Base-by-base conservation (phyloP, 2,888 invertebrate genomes). In the Balanococcus diminutus region DNA sequence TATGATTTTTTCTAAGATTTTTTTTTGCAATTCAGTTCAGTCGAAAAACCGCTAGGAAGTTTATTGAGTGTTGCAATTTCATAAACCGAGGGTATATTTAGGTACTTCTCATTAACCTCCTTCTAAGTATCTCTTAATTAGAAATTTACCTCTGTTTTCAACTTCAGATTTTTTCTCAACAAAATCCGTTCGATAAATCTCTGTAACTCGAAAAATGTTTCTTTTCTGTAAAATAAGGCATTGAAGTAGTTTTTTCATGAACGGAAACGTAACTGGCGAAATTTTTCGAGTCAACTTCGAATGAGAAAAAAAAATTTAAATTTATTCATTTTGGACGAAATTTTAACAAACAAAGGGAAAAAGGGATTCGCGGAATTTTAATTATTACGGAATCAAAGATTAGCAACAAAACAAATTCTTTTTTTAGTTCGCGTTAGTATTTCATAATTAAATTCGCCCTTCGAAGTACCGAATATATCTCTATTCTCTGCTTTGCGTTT, bases 381-480 rank as follows among this genome's bases (percentile, higher is more conserved):
- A 67, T 67, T 67, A 67, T 28, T 67, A 67, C 28, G 28, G 16
- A 67, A 67, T 67, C 67, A 67, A 67, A 67, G 67, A 67, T 67
- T 67, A 67, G 67, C 67, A 67, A 28, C 56, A 22, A 67, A 67
- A 22, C 61, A 25, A 67, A 67, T 67, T 67, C 67, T 67, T 67
- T 67, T 67, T 67, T 67, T 67, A 5, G 28, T 11, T 14, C 4
- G 28, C 28, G 31, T 1, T n/a, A 67, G 28, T 28, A 67, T 67
- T 67, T 67, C 28, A 28, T 67, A 67, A 67, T 67, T 67, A 67
- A 67, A 67, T 67, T 67, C 28, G 67, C 28, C 67, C 5, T 1
- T 2, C 56, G 28, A 5, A 46, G 46, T 8, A 46, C 28, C 28
- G 8, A 67, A 28, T 67, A 28, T 28, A 56, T 14, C 36, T 36